Percentiles rank a stretch among this genome's conserved stretches.
Conservation (phyloP, 2,113 vertebrate species). For the Hippocampus comes region DNA sequence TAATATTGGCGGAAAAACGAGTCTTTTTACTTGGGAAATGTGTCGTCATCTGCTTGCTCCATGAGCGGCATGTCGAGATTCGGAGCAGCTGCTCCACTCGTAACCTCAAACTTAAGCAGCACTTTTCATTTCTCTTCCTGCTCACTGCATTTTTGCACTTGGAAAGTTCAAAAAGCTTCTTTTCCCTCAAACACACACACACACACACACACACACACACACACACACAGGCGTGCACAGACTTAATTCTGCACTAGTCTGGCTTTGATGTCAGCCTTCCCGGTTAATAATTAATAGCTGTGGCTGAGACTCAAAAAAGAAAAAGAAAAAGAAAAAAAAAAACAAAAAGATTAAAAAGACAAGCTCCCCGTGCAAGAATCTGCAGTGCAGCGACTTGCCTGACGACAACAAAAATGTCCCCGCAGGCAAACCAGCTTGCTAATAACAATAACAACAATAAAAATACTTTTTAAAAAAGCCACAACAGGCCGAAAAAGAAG, state of each 20-base stretch:
- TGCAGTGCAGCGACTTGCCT: slow-evolving; percentile 5
- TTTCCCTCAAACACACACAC: neutral
- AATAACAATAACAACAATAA: neutral
- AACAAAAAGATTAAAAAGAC: neutral
- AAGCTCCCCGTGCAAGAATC: neutral
- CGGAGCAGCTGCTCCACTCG: neutral
- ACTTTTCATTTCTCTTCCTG: neutral
- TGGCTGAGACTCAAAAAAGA: neutral
- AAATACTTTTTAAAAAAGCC: no score
- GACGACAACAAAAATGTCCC: slow-evolving; percentile 7
- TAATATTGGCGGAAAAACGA: neutral
- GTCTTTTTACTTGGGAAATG: no score
- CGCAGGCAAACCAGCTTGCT: neutral
- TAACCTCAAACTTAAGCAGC: no score
- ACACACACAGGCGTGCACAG: neutral
- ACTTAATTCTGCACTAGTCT: neutral
- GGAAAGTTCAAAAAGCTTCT: neutral
- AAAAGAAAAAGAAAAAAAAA: neutral
- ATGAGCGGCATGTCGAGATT: neutral
- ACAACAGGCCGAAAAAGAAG: no score
- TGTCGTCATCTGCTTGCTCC: no score
- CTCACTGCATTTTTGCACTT: neutral
- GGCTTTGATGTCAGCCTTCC: slow-evolving; percentile 1
- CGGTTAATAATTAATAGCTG: slow-evolving; percentile 6
- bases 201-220: neutral